Conservation (phyloP, 2,888 invertebrate species). For the Drosophila mimetica region DNA sequence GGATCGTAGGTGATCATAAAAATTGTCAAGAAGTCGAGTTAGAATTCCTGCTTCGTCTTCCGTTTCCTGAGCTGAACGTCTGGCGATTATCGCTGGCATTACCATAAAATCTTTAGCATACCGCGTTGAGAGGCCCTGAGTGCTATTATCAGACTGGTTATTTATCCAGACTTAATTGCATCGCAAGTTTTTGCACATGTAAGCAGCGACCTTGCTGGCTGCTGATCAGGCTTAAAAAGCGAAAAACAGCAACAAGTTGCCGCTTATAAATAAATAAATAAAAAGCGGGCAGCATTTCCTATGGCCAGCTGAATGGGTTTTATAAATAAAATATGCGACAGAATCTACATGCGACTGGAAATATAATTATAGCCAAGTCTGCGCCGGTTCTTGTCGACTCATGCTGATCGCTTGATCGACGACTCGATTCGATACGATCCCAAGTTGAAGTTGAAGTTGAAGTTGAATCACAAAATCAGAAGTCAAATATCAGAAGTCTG, state of each 20-base stretch:
- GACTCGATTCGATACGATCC: conserved; percentile 1
- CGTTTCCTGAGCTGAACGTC: conserved; percentile 28
- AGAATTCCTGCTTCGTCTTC: conserved; percentile 13
- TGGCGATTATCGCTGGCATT: conserved; percentile 17
- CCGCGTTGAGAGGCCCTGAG: conserved; percentile 18
- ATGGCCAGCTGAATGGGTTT: conserved; percentile 30
- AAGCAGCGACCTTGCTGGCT: conserved; percentile 58
- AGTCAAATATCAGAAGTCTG: conserved; percentile 1
- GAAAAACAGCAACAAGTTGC: conserved; percentile 16
- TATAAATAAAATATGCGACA: conserved; percentile 52
- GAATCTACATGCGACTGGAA: conserved; percentile 17
- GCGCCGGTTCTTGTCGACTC: conserved; percentile 50
- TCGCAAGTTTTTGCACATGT: conserved; percentile 52
- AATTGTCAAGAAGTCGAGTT: not conserved
- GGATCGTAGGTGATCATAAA: not conserved
- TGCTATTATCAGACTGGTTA: conserved; percentile 28
- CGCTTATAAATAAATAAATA: conserved; percentile 19
- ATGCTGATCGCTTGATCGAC: conserved; percentile 39
- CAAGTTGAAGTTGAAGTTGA: not conserved
- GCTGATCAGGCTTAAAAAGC: conserved; percentile 54
- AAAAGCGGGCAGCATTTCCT: conserved; percentile 47
- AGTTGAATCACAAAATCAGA: not conserved
- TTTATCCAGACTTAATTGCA: conserved; percentile 55
- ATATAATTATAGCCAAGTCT: conserved; percentile 39
- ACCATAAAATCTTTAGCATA: conserved; percentile 34